These are phyloP conservation scores for Dreissena polymorpha DNA, from an alignment of 1,140 invertebrate species.

Conservation along the genomic window DNA sequence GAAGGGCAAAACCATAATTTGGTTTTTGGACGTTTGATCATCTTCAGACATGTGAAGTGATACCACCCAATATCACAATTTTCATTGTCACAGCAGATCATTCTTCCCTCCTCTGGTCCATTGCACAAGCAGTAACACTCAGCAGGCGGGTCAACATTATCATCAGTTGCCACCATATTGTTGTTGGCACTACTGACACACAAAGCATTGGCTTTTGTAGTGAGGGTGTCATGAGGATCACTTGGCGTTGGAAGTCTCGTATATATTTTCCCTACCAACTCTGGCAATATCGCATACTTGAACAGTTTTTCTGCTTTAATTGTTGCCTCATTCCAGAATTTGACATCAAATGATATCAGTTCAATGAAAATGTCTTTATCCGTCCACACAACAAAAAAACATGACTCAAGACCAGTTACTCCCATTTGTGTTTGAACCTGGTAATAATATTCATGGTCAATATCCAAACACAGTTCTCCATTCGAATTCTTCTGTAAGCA, in stretches of 20 bases:
- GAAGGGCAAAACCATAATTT: conserved; percentile 30
- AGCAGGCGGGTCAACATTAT: not conserved
- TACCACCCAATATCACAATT: conserved; percentile 43
- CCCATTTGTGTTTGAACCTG: conserved; percentile 16
- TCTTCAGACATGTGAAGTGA: conserved; percentile 44
- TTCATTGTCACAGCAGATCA: conserved; percentile 50
- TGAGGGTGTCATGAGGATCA: not conserved
- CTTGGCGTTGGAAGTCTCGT: not conserved
- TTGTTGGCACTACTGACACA: not conserved
- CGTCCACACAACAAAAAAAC: conserved; percentile 2
- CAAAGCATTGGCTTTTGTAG: not conserved
- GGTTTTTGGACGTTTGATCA: conserved; percentile 14
- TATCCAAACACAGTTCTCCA: not conserved
- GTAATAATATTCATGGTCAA: not conserved
- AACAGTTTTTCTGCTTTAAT: not conserved
- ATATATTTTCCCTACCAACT: not conserved
- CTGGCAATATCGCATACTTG: not conserved
- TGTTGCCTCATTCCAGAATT: not conserved
- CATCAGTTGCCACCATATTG: not conserved
- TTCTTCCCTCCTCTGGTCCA: conserved; percentile 19
- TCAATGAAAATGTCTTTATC: not conserved
- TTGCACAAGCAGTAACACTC: not conserved
- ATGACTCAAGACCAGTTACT: not conserved
- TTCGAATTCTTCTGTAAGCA: not conserved
- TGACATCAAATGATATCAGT: not conserved